Percentiles rank a stretch among this genome's conserved stretches.
phyloP scores from a whole-genome alignment of 2,888 invertebrate species.

The Lithophane leautieri region DNA sequence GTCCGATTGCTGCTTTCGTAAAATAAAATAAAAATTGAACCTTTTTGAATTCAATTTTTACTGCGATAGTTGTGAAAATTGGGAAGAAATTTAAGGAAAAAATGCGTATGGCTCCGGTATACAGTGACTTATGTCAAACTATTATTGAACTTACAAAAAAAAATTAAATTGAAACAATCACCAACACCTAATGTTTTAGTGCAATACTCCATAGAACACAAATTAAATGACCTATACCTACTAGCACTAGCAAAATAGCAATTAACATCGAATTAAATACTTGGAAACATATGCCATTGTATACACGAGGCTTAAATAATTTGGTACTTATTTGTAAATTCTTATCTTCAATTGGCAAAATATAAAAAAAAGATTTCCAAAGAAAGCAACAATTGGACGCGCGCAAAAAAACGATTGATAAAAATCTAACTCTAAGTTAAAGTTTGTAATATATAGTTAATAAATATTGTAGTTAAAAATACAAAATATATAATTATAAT shows the following conservation, averaged over 20 bases:
- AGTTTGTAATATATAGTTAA: conserved; percentile 90
- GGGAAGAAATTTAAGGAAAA: conserved; percentile 12
- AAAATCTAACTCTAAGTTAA: conserved; percentile 87
- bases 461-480: conserved; percentile 90
- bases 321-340: conserved; percentile 33
- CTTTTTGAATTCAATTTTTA: conserved; percentile 26
- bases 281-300: conserved; percentile 8
- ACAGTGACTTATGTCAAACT: conserved; percentile 18
- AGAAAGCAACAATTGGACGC: conserved; percentile 79
- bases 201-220: background rate
- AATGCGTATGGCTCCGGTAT: background rate
- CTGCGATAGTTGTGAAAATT: conserved; percentile 8
- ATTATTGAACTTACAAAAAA: background rate
- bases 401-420: conserved; percentile 86
- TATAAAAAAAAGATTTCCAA: conserved; percentile 42
- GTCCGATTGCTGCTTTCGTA: conserved; percentile 80
- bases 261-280: background rate
- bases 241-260: background rate
- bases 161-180: too few relatives aligned
- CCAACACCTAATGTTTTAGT: background rate
- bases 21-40: conserved; percentile 44
- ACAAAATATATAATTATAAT: conserved; percentile 87
- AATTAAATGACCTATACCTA: background rate
- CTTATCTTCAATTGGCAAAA: conserved; percentile 58
- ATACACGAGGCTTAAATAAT: conserved; percentile 24